Percentiles rank a stretch among this genome's conserved stretches.
Evolutionary conservation across 2,113 vertebrate species (phyloP).

Genomic region (Pycnonotus jocosus): DNA sequence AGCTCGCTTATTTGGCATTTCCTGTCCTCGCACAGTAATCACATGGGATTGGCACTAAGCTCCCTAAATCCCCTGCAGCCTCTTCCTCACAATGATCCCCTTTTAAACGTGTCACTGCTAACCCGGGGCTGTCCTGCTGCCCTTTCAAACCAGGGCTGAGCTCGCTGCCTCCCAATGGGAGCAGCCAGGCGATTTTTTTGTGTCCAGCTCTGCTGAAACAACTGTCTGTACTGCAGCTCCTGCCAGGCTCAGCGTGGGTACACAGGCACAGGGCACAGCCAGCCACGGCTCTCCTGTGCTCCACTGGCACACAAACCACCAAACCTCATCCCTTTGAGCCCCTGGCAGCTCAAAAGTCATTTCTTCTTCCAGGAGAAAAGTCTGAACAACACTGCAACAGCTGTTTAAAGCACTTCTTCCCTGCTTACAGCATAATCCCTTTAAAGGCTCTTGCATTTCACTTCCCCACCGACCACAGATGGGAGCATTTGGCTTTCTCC

Average conservation of each 20-base stretch:
- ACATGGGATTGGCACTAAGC: conserved; percentile 34
- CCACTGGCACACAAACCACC: not conserved
- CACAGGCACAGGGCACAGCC: not conserved
- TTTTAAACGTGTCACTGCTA: not conserved
- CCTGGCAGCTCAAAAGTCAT: not conserved
- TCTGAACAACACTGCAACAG: not conserved
- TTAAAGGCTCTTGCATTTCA: conserved; percentile 22
- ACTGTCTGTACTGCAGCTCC: not conserved
- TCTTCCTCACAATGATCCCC: conserved; percentile 39
- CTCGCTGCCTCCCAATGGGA: not conserved
- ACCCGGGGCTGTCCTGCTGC: not conserved
- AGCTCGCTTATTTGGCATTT: conserved; percentile 39
- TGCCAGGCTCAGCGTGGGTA: not conserved
- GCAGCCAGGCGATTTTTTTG: not conserved
- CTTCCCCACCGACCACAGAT: not conserved
- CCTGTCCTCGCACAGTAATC: conserved; percentile 36
- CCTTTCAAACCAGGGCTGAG: not conserved
- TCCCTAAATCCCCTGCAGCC: conserved; percentile 48
- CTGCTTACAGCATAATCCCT: not conserved
- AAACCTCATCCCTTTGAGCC: not conserved
- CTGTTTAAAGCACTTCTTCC: not conserved
- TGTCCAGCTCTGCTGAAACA: not conserved
- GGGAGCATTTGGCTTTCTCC: conserved; percentile 10
- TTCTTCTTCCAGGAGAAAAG: not conserved
- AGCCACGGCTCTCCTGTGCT: not conserved